Evolutionary conservation across 2,113 vertebrate genomes (phyloP).

Genomic region (Zootoca vivipara): DNA sequence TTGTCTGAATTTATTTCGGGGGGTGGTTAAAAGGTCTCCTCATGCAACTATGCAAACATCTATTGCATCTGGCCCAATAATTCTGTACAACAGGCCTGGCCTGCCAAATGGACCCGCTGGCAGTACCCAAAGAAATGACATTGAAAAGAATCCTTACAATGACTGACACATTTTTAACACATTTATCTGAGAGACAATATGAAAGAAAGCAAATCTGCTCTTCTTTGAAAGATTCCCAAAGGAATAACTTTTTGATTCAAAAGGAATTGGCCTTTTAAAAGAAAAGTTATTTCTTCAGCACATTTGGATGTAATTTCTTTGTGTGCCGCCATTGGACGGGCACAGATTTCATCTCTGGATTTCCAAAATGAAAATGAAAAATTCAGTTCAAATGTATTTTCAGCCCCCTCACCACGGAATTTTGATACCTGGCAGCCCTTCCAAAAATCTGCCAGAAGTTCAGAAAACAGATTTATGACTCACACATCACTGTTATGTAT

Average conservation of each 20-base stretch:
- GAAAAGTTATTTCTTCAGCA: not conserved
- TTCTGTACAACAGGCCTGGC: not conserved
- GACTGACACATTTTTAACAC: not conserved
- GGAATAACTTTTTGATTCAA: not conserved
- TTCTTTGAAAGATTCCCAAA: not conserved
- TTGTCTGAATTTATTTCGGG: too few species aligned
- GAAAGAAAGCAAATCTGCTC: not conserved
- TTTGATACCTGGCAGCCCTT: not conserved
- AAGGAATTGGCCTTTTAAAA: not conserved
- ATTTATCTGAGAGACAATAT: not conserved
- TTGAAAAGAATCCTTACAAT: not conserved
- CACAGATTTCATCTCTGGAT: not conserved
- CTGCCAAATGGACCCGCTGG: not conserved
- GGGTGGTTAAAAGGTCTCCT: too few species aligned
- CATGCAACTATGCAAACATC: not conserved
- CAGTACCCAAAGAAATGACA: not conserved
- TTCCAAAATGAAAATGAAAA: not conserved
- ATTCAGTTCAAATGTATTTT: not conserved
- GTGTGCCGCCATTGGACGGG: not conserved
- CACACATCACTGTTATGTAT: too few species aligned
- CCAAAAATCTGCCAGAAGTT: not conserved
- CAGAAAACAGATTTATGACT: not conserved
- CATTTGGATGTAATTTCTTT: not conserved
- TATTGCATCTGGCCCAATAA: not conserved
- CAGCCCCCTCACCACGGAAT: not conserved